Percentiles rank a stretch among this genome's conserved stretches.
These are phyloP conservation scores for Dynastes tityus DNA, from an alignment of 2,888 invertebrate species.

Conservation along the genomic window DNA sequence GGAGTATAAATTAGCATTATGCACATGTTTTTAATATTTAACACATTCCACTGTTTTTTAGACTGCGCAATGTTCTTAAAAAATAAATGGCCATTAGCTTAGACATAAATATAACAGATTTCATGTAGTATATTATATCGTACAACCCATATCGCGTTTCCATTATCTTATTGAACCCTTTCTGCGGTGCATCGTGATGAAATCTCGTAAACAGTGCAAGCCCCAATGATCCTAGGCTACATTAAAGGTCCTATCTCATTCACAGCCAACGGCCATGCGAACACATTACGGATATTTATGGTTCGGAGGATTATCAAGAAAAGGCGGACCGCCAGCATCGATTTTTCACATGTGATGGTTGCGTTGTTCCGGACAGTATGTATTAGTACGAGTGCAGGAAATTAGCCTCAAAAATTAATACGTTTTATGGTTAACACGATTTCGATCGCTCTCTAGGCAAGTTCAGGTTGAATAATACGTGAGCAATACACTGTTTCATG, in stretches of 20 bases:
- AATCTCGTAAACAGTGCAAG: slow-evolving; percentile 58
- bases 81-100: too few species aligned
- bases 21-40: too few species aligned
- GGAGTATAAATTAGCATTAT: too few species aligned
- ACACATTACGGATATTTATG: slow-evolving; percentile 68
- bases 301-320: slow-evolving; percentile 68
- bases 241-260: slow-evolving; percentile 67
- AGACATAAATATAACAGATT: too few species aligned
- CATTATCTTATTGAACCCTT: slow-evolving; percentile 51
- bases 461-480: too few species aligned
- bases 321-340: slow-evolving; percentile 68
- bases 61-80: not conserved
- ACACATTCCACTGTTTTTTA: too few species aligned
- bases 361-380: slow-evolving; percentile 55
- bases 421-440: slow-evolving; percentile 2
- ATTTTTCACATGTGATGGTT: slow-evolving; percentile 68
- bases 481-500: too few species aligned
- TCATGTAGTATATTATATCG: not conserved
- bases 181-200: slow-evolving; percentile 47
- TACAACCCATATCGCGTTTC: slow-evolving; percentile 38
- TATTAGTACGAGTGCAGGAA: slow-evolving; percentile 43
- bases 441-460: too few species aligned
- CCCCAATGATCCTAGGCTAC: slow-evolving; percentile 55
- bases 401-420: slow-evolving; percentile 39
- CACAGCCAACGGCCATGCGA: slow-evolving; percentile 70